Evolutionary conservation across 2,113 vertebrate species (phyloP).

Genomic region (Gambusia holbrooki): DNA sequence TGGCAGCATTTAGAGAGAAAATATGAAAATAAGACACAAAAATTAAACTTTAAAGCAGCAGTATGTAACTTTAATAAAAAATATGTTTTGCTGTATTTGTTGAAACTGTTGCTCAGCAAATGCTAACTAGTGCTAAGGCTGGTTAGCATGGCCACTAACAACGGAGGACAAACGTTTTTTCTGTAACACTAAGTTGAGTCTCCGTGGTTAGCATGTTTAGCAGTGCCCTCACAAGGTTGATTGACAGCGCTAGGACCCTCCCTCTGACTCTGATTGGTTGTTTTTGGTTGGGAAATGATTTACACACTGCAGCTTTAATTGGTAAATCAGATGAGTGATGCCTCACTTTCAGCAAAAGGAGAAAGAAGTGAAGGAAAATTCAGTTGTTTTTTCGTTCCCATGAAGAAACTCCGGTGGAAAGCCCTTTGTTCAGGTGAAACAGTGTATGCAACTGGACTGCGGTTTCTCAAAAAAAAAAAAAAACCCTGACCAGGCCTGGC

Average conservation of each 20-base stretch:
- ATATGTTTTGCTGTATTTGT: no score
- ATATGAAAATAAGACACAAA: background rate
- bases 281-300: no score
- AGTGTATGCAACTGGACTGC: slow-evolving; percentile 25
- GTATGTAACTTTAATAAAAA: no score
- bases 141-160: no score
- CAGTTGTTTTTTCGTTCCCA: background rate
- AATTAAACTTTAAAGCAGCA: background rate
- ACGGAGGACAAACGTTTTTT: no score
- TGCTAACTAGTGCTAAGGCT: no score
- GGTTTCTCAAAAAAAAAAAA: slow-evolving; percentile 17
- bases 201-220: no score
- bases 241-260: no score
- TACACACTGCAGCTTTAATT: background rate
- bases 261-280: no score
- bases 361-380: background rate
- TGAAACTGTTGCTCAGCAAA: no score
- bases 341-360: background rate
- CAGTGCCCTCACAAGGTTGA: no score
- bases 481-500: background rate
- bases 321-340: background rate
- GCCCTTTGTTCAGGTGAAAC: slow-evolving; percentile 38
- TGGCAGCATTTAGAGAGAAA: background rate
- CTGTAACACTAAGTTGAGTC: no score
- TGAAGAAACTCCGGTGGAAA: background rate